Evolutionary conservation across 30 jellyfish, hydroid and myxozoan genomes (phyloP).

Genomic region (Mastigias papua): DNA sequence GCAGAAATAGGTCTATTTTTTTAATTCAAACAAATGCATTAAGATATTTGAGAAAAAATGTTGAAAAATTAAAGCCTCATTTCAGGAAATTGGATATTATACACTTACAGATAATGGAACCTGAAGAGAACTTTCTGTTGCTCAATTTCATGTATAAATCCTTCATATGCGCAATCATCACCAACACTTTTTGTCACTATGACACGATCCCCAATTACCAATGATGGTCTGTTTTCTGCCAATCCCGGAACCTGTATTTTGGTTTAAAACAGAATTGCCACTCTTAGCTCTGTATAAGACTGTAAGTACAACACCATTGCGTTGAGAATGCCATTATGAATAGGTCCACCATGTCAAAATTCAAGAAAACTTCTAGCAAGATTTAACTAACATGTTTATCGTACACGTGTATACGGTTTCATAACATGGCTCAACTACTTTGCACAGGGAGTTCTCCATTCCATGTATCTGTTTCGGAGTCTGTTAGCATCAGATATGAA

Average conservation of each 20-base stretch:
- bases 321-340: not conserved
- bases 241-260: conserved; percentile 83
- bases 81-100: not conserved
- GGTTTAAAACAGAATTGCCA: not conserved
- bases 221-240: conserved; percentile 94
- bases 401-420: too few relatives aligned
- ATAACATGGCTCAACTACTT: too few relatives aligned
- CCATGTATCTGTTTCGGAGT: too few relatives aligned
- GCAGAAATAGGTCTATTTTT: too few relatives aligned
- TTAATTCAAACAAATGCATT: not conserved
- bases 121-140: conserved; percentile 6
- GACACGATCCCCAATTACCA: conserved; percentile 85
- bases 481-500: too few relatives aligned
- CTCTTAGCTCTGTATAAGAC: not conserved
- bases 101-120: not conserved
- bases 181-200: not conserved
- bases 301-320: not conserved
- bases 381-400: too few relatives aligned
- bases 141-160: conserved; percentile 18
- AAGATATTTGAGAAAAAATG: not conserved
- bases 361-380: too few relatives aligned
- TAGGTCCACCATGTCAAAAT: too few relatives aligned
- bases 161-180: conserved; percentile 27
- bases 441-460: too few relatives aligned
- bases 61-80: not conserved